Base-by-base conservation (phyloP, 2,888 invertebrate species). In the Cataglyphis cursor region DNA sequence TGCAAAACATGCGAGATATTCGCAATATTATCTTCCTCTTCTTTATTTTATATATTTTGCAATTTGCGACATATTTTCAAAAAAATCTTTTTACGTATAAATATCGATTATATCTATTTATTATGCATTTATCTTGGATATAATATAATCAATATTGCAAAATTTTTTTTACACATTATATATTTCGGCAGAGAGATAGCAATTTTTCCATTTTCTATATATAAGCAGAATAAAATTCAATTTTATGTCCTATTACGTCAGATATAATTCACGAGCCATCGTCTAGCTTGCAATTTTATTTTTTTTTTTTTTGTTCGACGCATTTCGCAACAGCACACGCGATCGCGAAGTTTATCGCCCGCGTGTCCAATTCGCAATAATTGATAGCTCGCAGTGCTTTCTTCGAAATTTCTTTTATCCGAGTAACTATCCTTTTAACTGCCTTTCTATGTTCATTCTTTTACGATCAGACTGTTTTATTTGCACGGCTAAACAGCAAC, bases 391-490 rank as follows among this genome's bases (percentile, higher is more conserved):
- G 41, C 59, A 35, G 24, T 70, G 59, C 35, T 61, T 66, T 66
- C 66, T 59, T 59, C 31, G 21, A 1, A 57, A 44, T 24, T 12
- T 70, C 35, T 68, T 70, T 64, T 61, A 9, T 59, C 59, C 48
- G 5, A 59, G 24, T n/a, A 35, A 70, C 68, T 80, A n/a, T 44
- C 35, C 70, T 48, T 24, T 59, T 61, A 80, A 70, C 59, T 35
- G 28, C 24, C 18, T 66, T 31, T 31, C 44, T 28, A 24, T 44
- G 68, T 68, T 18, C 21, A 10, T 31, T 59, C 44, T 35, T 78
- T 68, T 44, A 78, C 48, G 35, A 80, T 5, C 78, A 3, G 70
- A 35, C 59, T 78, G 59, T 44, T 80, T 70, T 80, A 80, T 80
- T 80, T 35, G 70, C 78, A 48, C 70, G 70, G 24, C 68, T n/a